phyloP scores from a whole-genome alignment of 2,113 vertebrate genomes.

The Microcebus griseorufus region DNA sequence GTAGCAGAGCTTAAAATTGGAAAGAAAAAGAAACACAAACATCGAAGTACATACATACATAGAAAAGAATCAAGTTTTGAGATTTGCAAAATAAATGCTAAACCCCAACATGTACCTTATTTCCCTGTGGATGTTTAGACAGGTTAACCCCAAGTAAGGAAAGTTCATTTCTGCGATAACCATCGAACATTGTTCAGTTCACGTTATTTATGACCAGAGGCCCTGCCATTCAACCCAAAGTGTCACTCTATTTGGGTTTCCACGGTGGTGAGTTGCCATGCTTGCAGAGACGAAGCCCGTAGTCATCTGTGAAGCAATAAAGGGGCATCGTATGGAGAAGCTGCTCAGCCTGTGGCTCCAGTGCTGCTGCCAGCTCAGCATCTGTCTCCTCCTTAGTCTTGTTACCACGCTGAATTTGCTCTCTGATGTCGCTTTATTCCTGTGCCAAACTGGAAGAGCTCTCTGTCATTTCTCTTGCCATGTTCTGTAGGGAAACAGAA shows the following conservation, averaged over 20 bases:
- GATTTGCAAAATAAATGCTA: too few species aligned
- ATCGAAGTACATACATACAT: background rate
- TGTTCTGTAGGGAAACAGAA: background rate
- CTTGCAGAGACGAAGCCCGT: background rate
- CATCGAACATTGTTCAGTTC: too few species aligned
- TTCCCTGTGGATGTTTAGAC: background rate
- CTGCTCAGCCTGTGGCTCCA: background rate
- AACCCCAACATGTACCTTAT: background rate
- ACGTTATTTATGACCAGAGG: background rate
- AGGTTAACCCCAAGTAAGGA: background rate
- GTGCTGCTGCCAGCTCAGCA: background rate
- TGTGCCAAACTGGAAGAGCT: background rate
- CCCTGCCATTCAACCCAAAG: background rate
- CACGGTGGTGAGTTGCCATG: rapidly evolving
- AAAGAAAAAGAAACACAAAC: background rate
- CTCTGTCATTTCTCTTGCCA: background rate
- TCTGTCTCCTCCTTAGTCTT: background rate
- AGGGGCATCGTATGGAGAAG: rapidly evolving
- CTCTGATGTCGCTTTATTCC: background rate
- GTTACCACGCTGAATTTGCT: background rate
- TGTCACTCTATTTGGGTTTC: background rate
- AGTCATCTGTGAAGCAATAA: background rate
- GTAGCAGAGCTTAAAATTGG: background rate
- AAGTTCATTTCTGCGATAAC: background rate
- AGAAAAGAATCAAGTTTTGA: background rate